phyloP scores from a whole-genome alignment of 2,113 vertebrate genomes.

The Xenus cinereus region DNA sequence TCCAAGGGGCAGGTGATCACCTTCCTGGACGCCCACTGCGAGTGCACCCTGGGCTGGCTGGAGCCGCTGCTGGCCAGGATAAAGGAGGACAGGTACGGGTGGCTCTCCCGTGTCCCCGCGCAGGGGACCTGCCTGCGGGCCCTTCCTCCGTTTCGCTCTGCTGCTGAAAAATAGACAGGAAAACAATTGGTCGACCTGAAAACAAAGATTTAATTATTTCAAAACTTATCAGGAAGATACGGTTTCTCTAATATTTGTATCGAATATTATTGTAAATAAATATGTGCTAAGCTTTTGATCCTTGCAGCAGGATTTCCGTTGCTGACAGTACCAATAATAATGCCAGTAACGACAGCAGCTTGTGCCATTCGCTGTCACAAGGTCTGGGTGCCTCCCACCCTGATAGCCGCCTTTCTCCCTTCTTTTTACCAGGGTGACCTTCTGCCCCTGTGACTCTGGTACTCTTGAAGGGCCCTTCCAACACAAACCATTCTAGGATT shows the following conservation, averaged over 20 bases:
- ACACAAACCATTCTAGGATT: not conserved
- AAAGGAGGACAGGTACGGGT: slow-evolving; percentile 82
- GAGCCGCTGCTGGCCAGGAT: slow-evolving; percentile 92
- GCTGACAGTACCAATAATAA: not conserved
- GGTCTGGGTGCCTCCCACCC: not conserved
- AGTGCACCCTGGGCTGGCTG: slow-evolving; percentile 93
- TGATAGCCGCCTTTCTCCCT: not conserved
- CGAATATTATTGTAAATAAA: not conserved
- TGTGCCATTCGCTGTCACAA: accelerated
- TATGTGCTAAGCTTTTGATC: not conserved
- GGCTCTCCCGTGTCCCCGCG: accelerated
- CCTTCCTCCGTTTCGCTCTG: accelerated
- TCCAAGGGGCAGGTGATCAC: slow-evolving; percentile 92
- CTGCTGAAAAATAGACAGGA: accelerated
- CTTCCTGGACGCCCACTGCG: slow-evolving; percentile 96
- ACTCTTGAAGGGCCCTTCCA: not conserved
- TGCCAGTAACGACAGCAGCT: accelerated
- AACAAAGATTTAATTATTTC: too few relatives aligned
- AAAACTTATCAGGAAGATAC: too few relatives aligned
- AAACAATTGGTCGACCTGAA: not conserved
- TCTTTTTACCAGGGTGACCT: not conserved
- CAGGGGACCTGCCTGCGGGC: too few relatives aligned
- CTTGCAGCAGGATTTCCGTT: not conserved
- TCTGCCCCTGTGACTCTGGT: not conserved
- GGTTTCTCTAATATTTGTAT: not conserved